Conservation (phyloP, 2,113 vertebrate species). For the Syrrhaptes paradoxus region DNA sequence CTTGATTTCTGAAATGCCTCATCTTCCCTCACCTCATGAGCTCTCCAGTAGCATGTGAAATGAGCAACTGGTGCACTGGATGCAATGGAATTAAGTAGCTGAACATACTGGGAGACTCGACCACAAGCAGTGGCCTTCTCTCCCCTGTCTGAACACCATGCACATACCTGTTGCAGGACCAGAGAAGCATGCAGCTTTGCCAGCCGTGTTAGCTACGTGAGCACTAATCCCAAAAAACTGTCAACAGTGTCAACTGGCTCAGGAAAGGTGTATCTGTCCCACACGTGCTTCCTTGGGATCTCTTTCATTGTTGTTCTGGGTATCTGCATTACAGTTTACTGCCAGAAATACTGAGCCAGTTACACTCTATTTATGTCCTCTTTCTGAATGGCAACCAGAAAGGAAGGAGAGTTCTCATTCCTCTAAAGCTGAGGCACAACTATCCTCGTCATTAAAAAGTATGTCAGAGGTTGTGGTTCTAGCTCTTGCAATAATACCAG, state of each 20-base stretch:
- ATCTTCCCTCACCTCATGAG: neutral
- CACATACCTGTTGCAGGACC: neutral
- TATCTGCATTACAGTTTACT: neutral
- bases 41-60: neutral
- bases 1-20: neutral
- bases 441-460: neutral
- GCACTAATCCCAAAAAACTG: rapidly evolving
- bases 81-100: neutral
- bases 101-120: neutral
- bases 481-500: neutral
- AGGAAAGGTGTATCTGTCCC: neutral
- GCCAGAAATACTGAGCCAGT: neutral
- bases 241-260: rapidly evolving
- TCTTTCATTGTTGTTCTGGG: neutral
- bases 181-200: neutral
- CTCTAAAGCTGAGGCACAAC: neutral
- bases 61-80: neutral
- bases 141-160: neutral
- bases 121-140: neutral
- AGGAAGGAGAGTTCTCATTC: neutral
- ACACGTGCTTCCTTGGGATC: neutral
- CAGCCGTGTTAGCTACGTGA: neutral
- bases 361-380: neutral
- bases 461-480: neutral
- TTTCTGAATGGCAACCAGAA: neutral